Conservation (phyloP, 2,797 vertebrate species). For the Micrastur ruficollis region DNA sequence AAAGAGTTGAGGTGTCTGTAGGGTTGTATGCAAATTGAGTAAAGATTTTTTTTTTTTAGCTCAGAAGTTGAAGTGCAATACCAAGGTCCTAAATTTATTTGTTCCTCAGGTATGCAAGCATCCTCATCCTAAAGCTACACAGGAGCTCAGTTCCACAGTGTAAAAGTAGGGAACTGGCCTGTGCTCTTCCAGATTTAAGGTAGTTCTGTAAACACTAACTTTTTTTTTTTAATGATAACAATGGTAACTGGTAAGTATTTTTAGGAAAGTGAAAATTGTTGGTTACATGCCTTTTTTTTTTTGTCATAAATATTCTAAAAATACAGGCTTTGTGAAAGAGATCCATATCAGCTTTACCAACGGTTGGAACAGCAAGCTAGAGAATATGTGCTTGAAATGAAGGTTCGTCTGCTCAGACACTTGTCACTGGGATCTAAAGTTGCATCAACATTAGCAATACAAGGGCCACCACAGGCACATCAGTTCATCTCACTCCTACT, state of each 20-base stretch:
- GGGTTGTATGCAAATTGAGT: neutral
- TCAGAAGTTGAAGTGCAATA: neutral
- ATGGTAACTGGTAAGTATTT: neutral
- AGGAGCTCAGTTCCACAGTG: neutral
- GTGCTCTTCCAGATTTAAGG: neutral
- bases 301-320: neutral
- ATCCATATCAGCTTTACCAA: constrained; percentile 98
- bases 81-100: neutral
- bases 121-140: neutral
- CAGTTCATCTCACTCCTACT: constrained; percentile 95
- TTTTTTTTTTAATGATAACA: neutral
- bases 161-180: neutral
- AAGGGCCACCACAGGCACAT: constrained; percentile 91
- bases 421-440: constrained; percentile 86
- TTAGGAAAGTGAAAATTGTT: neutral
- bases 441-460: constrained; percentile 70
- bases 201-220: neutral
- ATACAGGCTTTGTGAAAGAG: constrained; percentile 91
- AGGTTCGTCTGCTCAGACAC: constrained; percentile 92
- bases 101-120: neutral
- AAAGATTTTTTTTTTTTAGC: neutral
- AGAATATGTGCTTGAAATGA: constrained; percentile 96
- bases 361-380: constrained; percentile 95
- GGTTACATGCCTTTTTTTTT: neutral
- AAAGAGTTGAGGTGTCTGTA: neutral